Evolutionary conservation across 2,113 vertebrate genomes (phyloP).

Genomic region (Hiodon alosoides): DNA sequence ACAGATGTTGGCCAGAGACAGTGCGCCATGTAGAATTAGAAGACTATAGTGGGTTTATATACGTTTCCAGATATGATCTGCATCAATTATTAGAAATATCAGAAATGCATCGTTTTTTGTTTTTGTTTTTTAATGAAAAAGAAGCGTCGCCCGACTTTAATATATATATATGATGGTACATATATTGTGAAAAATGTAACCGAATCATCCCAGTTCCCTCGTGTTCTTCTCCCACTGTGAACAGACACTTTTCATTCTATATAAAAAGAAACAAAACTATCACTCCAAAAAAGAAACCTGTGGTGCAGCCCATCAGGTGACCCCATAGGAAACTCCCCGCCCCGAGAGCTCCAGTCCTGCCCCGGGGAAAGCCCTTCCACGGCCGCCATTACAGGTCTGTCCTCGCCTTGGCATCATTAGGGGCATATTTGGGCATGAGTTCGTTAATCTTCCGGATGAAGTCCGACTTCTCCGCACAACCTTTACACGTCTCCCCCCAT

Average conservation of each 20-base stretch:
- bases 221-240: conserved; percentile 15
- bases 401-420: conserved; percentile 78
- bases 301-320: conserved; percentile 26
- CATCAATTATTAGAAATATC: not conserved
- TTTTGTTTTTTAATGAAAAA: conserved; percentile 71
- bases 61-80: no score
- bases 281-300: conserved; percentile 29
- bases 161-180: conserved; percentile 36
- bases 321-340: conserved; percentile 10
- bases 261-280: conserved; percentile 52
- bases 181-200: conserved; percentile 37
- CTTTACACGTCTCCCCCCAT: conserved; percentile 93
- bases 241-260: conserved; percentile 39
- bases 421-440: conserved; percentile 94
- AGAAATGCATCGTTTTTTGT: conserved; percentile 23
- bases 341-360: not conserved
- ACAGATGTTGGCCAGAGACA: no score
- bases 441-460: conserved; percentile 94
- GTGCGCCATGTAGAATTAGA: no score
- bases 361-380: not conserved
- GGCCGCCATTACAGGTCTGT: conserved; percentile 74
- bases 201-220: conserved; percentile 36
- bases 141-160: conserved; percentile 57
- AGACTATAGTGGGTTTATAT: no score
- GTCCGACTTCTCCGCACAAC: conserved; percentile 91